Conservation (phyloP, 2,888 invertebrate genomes). For the Ormia ochracea region DNA sequence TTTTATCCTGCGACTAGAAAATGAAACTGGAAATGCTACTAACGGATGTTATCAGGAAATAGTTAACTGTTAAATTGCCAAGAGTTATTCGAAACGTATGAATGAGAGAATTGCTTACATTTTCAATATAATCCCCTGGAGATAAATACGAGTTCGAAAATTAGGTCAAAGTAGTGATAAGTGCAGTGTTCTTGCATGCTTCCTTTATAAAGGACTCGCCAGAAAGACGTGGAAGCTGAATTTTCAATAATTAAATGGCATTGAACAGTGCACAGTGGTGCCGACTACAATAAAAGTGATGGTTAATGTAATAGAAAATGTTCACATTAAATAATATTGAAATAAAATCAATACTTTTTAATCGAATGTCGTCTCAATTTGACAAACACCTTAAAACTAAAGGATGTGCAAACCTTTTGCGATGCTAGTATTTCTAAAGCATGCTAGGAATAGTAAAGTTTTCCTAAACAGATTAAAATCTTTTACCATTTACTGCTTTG, state of each 20-base stretch:
- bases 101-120: constrained; percentile 26
- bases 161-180: constrained; percentile 45
- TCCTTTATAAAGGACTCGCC: background rate
- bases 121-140: background rate
- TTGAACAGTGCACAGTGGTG: background rate
- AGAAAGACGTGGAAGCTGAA: background rate
- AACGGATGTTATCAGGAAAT: constrained; percentile 56
- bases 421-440: too few species aligned
- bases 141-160: constrained; percentile 17
- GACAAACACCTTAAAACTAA: too few species aligned
- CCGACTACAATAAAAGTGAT: too few species aligned
- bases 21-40: constrained; percentile 23
- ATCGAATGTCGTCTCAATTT: too few species aligned
- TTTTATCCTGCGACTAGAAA: constrained; percentile 42
- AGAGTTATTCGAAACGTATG: constrained; percentile 32
- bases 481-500: too few species aligned
- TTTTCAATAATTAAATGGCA: background rate
- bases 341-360: too few species aligned
- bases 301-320: too few species aligned
- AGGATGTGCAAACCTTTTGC: too few species aligned
- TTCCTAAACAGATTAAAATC: too few species aligned
- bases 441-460: too few species aligned
- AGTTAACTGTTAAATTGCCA: constrained; percentile 57
- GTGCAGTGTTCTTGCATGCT: constrained; percentile 8
- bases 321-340: too few species aligned